Evolutionary conservation across 2,797 vertebrate genomes (phyloP).

Genomic region (Coregonus ussuriensis): DNA sequence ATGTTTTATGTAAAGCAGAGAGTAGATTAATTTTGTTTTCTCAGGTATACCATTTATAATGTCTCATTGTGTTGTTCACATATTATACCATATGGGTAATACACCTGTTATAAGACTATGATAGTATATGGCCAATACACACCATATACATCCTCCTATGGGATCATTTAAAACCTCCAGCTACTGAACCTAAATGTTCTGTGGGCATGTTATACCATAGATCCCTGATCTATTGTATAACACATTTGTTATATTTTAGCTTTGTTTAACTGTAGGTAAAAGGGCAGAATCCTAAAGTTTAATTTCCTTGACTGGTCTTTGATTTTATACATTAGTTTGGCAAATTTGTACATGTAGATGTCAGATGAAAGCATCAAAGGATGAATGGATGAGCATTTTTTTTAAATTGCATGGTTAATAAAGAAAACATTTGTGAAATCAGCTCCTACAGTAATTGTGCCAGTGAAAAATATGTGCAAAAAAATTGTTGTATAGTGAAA

Average conservation of each 20-base stretch:
- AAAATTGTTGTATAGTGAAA: constrained; percentile 40
- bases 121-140: neutral
- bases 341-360: neutral
- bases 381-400: constrained; percentile 1
- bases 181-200: neutral
- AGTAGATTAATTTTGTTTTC: constrained; percentile 19
- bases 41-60: constrained; percentile 45
- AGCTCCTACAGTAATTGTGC: constrained; percentile 14
- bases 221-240: neutral
- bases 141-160: neutral
- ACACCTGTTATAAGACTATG: neutral
- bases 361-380: neutral
- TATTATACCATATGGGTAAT: neutral
- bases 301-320: neutral
- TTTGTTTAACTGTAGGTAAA: neutral
- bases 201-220: neutral
- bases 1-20: neutral
- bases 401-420: constrained; percentile 41
- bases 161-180: neutral
- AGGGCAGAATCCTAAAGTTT: neutral
- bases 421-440: constrained; percentile 31
- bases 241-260: neutral
- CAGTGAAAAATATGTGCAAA: constrained; percentile 36
- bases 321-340: neutral
- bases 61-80: neutral